These are phyloP conservation scores for Leptinotarsa undecemlineata DNA, from an alignment of 1,140 invertebrate species.

Conservation along the genomic window DNA sequence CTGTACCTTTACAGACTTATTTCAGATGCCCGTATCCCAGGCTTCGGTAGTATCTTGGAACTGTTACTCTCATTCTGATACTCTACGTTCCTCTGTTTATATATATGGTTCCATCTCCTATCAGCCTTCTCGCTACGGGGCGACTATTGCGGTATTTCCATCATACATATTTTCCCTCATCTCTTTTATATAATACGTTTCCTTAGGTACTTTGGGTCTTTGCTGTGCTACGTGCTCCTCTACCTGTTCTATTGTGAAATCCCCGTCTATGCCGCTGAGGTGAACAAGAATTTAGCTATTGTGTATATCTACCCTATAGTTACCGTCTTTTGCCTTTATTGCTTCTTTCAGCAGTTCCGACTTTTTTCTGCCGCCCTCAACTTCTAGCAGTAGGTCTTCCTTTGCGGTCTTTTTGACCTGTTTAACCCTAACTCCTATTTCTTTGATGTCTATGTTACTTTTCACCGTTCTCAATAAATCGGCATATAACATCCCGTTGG, in stretches of 20 bases:
- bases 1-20: not conserved
- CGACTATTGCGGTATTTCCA: not conserved
- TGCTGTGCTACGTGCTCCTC: not conserved
- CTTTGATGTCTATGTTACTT: not conserved
- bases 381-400: not conserved
- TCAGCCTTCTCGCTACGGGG: not conserved
- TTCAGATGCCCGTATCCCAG: not conserved
- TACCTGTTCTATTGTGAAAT: not conserved
- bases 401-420: not conserved
- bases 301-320: slow-evolving; percentile 9
- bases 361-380: not conserved
- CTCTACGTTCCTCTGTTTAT: not conserved
- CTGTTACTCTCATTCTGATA: no score
- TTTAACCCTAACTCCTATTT: slow-evolving; percentile 9
- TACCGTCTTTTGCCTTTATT: not conserved
- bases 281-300: slow-evolving; percentile 31
- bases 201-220: not conserved
- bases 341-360: slow-evolving; percentile 3
- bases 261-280: not conserved
- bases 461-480: slow-evolving; percentile 8
- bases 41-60: no score
- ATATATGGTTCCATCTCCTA: no score
- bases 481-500: no score
- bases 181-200: not conserved
- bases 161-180: not conserved